Evolutionary conservation across 2,113 vertebrate species (phyloP).

Genomic region (Tetraodon nigroviridis): DNA sequence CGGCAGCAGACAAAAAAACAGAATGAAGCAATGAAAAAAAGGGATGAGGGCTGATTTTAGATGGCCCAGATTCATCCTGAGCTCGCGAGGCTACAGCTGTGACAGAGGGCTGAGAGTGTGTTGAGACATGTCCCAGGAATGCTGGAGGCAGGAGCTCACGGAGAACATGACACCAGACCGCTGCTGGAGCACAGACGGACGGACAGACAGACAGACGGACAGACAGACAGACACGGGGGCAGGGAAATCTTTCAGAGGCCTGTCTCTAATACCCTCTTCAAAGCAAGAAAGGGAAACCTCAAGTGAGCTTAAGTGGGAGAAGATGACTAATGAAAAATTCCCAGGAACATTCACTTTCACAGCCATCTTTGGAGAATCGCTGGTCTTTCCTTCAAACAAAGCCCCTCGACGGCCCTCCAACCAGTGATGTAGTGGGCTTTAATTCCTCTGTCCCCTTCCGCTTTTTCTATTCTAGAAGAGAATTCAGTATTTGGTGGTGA

Average conservation of each 20-base stretch:
- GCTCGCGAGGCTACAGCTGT: neutral
- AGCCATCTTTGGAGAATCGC: conserved; percentile 26
- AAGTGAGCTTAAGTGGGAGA: conserved; percentile 3
- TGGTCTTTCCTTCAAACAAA: conserved; percentile 37
- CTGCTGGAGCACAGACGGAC: conserved; percentile 41
- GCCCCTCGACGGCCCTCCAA: neutral
- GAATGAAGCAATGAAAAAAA: conserved; percentile 8
- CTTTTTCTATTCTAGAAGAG: conserved; percentile 43
- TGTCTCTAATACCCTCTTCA: conserved; percentile 6
- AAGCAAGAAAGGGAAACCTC: conserved; percentile 9
- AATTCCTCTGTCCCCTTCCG: conserved; percentile 38
- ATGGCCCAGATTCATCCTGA: neutral
- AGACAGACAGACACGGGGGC: conserved; percentile 3
- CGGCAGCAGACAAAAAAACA: neutral
- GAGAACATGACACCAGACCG: conserved; percentile 52
- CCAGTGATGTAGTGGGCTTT: conserved; percentile 39
- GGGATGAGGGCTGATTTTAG: neutral
- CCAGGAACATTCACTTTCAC: conserved; percentile 3
- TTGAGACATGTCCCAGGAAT: conserved; percentile 57
- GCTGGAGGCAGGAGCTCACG: conserved; percentile 32
- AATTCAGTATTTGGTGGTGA: conserved; percentile 33
- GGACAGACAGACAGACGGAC: conserved; percentile 5
- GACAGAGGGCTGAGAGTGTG: conserved; percentile 27
- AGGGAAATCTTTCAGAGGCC: neutral
- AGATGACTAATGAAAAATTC: neutral